A percentile compares a stretch with the other conserved stretches of the same genome.
phyloP scores from a whole-genome alignment of 2,888 invertebrate species.

The Axea sp. region DNA sequence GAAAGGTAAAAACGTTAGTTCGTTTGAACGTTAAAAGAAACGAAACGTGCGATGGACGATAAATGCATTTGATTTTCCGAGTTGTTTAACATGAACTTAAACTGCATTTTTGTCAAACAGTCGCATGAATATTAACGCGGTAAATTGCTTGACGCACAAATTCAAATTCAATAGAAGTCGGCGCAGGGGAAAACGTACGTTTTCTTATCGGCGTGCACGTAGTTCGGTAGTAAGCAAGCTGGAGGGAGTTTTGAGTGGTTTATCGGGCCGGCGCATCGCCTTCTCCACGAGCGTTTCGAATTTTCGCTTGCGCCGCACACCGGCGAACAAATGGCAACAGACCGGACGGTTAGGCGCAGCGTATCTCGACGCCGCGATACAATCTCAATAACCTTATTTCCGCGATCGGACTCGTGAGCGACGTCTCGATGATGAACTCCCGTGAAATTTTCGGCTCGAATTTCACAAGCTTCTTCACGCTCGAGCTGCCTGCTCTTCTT shows the following conservation, averaged over 20 bases:
- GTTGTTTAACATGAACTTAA: no score
- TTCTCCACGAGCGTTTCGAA: constrained; percentile 19
- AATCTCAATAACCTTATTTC: constrained; percentile 69
- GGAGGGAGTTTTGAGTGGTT: constrained; percentile 26
- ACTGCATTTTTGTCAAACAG: no score
- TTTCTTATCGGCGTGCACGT: constrained; percentile 17
- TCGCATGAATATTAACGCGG: no score
- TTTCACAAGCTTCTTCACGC: constrained; percentile 67
- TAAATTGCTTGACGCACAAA: no score
- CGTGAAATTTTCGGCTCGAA: constrained; percentile 71
- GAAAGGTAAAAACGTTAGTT: no score
- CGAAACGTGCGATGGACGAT: no score
- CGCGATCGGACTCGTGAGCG: constrained; percentile 66
- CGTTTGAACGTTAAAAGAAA: no score
- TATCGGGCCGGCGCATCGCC: constrained; percentile 34
- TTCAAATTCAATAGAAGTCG: no score
- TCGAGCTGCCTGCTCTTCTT: constrained; percentile 54
- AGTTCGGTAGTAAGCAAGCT: constrained; percentile 30
- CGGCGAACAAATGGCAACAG: constrained; percentile 52
- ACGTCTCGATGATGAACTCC: constrained; percentile 65
- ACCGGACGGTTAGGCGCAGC: constrained; percentile 20
- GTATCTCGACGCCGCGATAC: constrained; percentile 61
- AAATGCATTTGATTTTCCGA: no score
- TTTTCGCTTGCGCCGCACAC: constrained; percentile 39
- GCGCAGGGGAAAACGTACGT: no score